Percentiles rank a stretch among this genome's conserved stretches.
Evolutionary conservation across 2,113 vertebrate genomes (phyloP).

Genomic region (Lophura nycthemera): DNA sequence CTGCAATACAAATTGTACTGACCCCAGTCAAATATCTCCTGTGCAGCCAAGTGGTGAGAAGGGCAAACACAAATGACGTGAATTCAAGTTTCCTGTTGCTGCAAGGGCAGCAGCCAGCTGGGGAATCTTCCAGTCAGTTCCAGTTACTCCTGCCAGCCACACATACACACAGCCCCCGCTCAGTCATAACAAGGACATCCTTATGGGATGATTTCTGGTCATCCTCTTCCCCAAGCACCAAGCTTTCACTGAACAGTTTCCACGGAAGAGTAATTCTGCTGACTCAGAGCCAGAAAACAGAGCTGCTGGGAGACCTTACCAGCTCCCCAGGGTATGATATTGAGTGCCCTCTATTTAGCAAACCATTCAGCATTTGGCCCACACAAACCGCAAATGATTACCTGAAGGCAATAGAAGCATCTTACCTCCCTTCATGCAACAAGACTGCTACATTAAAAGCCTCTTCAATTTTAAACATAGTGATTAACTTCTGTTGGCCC

Average conservation of each 20-base stretch:
- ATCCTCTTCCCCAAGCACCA: background rate
- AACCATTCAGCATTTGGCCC: background rate
- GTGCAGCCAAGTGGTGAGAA: background rate
- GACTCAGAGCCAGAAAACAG: background rate
- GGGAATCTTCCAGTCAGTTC: background rate
- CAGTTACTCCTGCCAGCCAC: background rate
- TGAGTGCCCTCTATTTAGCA: background rate
- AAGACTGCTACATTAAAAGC: background rate
- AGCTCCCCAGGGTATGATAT: background rate
- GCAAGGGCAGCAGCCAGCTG: background rate
- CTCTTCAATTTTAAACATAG: background rate
- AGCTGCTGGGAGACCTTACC: background rate
- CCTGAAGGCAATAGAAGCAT: background rate
- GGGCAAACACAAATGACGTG: background rate
- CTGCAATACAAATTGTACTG: background rate
- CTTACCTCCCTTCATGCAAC: background rate
- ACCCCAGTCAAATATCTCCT: background rate
- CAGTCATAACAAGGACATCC: background rate
- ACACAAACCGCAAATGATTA: background rate
- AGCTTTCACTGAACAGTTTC: background rate
- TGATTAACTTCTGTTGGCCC: background rate
- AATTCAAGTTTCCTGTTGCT: background rate
- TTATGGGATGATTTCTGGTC: background rate
- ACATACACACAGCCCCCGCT: accelerated
- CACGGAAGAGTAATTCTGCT: background rate